Percentiles rank a stretch among this genome's conserved stretches.
Evolutionary conservation across 2,113 vertebrate species (phyloP).

Genomic region (Serinus canaria): DNA sequence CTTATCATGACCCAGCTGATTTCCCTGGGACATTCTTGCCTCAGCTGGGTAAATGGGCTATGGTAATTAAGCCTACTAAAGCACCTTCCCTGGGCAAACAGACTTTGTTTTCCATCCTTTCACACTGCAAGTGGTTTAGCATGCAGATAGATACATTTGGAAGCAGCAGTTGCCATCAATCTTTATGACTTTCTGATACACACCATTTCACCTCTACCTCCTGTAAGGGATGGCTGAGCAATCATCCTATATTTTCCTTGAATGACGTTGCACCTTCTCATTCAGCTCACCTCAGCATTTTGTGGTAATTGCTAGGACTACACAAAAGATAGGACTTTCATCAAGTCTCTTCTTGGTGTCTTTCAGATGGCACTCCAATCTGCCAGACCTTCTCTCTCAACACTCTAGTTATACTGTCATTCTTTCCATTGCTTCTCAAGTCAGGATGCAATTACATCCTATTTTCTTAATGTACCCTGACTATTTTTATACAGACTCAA

Average conservation of each 20-base stretch:
- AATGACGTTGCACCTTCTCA: slow-evolving; percentile 67
- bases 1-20: slow-evolving; percentile 74
- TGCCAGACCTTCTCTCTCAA: neutral
- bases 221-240: slow-evolving; percentile 78
- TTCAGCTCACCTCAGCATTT: slow-evolving; percentile 52
- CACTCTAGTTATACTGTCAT: neutral
- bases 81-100: slow-evolving; percentile 63
- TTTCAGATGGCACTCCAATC: neutral
- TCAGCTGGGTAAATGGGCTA: slow-evolving; percentile 71
- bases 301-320: neutral
- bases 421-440: neutral
- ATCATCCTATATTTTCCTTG: slow-evolving; percentile 75
- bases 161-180: slow-evolving; percentile 70
- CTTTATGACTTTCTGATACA: slow-evolving; percentile 85
- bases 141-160: slow-evolving; percentile 70
- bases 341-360: neutral
- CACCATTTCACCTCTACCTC: slow-evolving; percentile 83
- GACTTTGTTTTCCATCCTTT: slow-evolving; percentile 72
- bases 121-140: slow-evolving; percentile 72
- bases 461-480: neutral
- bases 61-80: slow-evolving; percentile 72
- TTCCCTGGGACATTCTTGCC: slow-evolving; percentile 74
- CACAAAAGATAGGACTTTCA: neutral
- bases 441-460: neutral
- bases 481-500: neutral